Base-by-base conservation (phyloP, 2,113 vertebrate genomes). In the Chaetodon trifascialis region DNA sequence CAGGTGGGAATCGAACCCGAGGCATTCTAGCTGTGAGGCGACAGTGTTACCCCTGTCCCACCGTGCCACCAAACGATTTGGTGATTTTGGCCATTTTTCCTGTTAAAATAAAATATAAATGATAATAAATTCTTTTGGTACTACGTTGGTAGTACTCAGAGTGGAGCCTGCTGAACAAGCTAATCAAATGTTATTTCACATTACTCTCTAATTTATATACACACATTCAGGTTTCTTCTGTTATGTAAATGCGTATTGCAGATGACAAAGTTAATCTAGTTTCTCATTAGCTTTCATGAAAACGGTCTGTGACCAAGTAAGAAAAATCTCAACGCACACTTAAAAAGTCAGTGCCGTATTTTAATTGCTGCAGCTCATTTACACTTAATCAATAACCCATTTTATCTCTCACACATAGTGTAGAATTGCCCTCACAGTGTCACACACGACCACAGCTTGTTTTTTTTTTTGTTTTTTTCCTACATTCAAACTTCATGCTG, bases 361-460 rank as follows among this genome's bases (percentile, higher is more conserved):
- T 69, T 12, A 12, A 51, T 58, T 30, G 44, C 58, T 44, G 12
- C 25, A 10, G 4, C 25, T 62, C 34, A 70, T 63, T 71, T 42
- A 30, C 65, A 74, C 14, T 6, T 38, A 38, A 64, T 75, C 58
- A 63, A 46, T 46, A 71, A 56, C 11, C 52, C 12, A 25, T 80
- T 63, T 51, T 68, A n/a, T 63, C n/a, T 74, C 42, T 77, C 16
- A 15, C 21, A 52, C 17, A 40, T 0, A 30, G 30, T 30, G 30
- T 30, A 38, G 21, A 60, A 21, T 47, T 34, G n/a, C 6, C 64
- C n/a, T 42, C 16, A 69, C 8, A 38, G 23, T 47, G 38, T 47
- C 3, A 30, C 36, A 66, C 38, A 59, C 47, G 40, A 25, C 51
- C 36, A 21, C 11, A 42, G 12, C 17, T 49, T 40, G 59, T 58